These are phyloP conservation scores for Merops nubicus DNA, from an alignment of 2,113 vertebrate genomes.

Conservation along the genomic window DNA sequence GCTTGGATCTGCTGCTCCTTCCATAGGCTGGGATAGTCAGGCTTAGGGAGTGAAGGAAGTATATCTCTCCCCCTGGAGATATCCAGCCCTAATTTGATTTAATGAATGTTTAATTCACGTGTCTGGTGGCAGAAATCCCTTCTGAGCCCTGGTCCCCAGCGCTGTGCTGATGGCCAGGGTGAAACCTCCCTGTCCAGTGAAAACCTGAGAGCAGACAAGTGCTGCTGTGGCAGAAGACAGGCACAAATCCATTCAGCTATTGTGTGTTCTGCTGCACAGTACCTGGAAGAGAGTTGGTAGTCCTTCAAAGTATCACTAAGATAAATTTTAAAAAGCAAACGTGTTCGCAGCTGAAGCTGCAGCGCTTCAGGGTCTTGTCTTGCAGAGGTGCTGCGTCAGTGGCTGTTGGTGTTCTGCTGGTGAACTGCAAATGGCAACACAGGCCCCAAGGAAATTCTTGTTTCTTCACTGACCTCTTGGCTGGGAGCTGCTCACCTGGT, in stretches of 20 bases:
- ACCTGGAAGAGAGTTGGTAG: neutral
- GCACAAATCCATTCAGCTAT: neutral
- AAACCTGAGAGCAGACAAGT: neutral
- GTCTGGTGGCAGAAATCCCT: neutral
- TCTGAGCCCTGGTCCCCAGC: neutral
- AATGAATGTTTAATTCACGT: neutral
- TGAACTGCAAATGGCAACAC: neutral
- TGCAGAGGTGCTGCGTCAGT: neutral
- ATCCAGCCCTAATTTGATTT: neutral
- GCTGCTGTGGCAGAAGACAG: neutral
- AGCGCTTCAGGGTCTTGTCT: neutral
- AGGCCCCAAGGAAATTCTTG: neutral
- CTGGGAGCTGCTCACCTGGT: neutral
- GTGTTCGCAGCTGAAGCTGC: fast-evolving
- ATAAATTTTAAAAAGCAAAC: neutral
- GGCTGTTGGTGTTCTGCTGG: neutral
- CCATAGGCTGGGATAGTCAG: fast-evolving
- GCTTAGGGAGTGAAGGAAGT: neutral
- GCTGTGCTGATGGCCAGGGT: neutral
- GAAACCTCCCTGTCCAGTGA: neutral
- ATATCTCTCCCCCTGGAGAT: fast-evolving
- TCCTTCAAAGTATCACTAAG: neutral
- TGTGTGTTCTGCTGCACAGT: neutral
- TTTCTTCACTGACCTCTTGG: neutral
- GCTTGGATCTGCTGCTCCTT: neutral